These are phyloP conservation scores for Halesus radiatus DNA, from an alignment of 1,140 invertebrate species.

Conservation along the genomic window DNA sequence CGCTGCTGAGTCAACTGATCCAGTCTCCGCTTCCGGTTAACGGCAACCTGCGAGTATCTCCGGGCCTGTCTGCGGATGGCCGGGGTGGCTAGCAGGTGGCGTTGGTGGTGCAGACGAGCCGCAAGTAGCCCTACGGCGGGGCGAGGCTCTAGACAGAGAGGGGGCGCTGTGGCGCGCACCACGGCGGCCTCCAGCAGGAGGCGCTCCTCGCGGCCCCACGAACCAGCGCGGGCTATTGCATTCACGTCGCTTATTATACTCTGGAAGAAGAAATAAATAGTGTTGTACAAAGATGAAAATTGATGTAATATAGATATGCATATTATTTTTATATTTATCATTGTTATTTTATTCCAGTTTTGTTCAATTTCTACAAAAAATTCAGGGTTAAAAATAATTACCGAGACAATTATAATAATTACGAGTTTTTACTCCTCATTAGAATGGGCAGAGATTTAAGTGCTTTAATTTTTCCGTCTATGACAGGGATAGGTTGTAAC, in stretches of 20 bases:
- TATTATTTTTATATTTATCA: no score
- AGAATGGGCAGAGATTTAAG: no score
- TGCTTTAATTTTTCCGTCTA: no score
- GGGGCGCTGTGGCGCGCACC: slow-evolving; percentile 85
- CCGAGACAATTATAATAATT: no score
- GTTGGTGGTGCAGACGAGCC: slow-evolving; percentile 81
- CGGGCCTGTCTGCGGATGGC: slow-evolving; percentile 81
- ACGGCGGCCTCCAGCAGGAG: slow-evolving; percentile 86
- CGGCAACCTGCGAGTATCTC: slow-evolving; percentile 82
- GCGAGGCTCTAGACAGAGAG: slow-evolving; percentile 89
- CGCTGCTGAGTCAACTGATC: slow-evolving; percentile 86
- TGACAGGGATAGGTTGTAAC: no score
- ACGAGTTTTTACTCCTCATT: no score
- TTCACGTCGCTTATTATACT: slow-evolving; percentile 83
- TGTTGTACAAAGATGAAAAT: neutral
- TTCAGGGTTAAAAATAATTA: no score
- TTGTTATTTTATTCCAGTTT: no score
- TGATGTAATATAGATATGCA: no score
- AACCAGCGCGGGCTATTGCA: slow-evolving; percentile 75
- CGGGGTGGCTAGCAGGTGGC: slow-evolving; percentile 81
- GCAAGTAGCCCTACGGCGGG: slow-evolving; percentile 82
- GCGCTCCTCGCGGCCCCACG: slow-evolving; percentile 85
- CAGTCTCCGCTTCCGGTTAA: slow-evolving; percentile 90
- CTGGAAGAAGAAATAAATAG: slow-evolving; percentile 63
- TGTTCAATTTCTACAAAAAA: no score